A percentile compares a stretch with the other conserved stretches of the same genome.
phyloP scores from a whole-genome alignment of 2,797 vertebrate species.

The Labroides dimidiatus region DNA sequence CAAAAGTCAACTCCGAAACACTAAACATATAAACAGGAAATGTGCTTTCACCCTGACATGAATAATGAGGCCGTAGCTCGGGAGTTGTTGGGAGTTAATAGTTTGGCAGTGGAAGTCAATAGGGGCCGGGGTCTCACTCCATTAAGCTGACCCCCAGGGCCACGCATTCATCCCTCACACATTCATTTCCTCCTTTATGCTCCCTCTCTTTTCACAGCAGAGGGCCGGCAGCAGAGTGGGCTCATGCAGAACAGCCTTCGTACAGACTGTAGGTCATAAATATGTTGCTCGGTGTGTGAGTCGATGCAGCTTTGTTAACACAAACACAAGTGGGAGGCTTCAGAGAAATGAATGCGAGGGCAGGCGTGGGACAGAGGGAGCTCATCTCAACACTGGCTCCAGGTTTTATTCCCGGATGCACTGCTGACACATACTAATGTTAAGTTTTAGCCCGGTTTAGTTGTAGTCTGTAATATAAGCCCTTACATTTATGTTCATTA shows the following conservation, averaged over 20 bases:
- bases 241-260: constrained; percentile 88
- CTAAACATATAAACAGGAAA: constrained; percentile 59
- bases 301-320: constrained; percentile 93
- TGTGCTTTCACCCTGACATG: constrained; percentile 79
- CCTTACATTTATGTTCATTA: neutral
- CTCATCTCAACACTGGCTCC: constrained; percentile 32
- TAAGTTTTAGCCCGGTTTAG: neutral
- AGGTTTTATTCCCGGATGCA: constrained; percentile 17
- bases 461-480: neutral
- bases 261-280: constrained; percentile 96
- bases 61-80: constrained; percentile 92
- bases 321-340: constrained; percentile 86
- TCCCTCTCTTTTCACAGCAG: constrained; percentile 90
- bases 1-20: constrained; percentile 36
- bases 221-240: constrained; percentile 88
- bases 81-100: constrained; percentile 97
- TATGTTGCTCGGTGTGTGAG: constrained; percentile 93
- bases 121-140: constrained; percentile 96
- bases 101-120: constrained; percentile 96
- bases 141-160: constrained; percentile 98
- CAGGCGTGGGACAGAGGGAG: constrained; percentile 73
- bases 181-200: constrained; percentile 99
- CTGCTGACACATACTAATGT: neutral
- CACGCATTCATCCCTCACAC: constrained; percentile 97
- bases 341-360: constrained; percentile 91